Conservation (phyloP, 2,113 vertebrate genomes). For the Oncorhynchus nerka region DNA sequence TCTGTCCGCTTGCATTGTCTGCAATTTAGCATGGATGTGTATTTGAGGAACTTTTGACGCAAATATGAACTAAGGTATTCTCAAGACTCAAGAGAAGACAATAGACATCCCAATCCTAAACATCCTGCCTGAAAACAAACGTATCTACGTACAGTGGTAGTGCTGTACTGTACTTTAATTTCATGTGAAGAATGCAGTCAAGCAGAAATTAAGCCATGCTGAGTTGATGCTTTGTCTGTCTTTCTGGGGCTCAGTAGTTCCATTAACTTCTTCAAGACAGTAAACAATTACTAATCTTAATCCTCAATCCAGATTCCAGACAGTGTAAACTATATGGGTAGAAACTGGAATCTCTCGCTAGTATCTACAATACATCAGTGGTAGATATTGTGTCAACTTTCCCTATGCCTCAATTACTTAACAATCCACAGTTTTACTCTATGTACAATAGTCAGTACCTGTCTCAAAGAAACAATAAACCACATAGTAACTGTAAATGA, state of each 20-base stretch:
- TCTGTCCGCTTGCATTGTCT: not conserved
- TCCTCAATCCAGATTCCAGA: slow-evolving; percentile 8
- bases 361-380: not conserved
- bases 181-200: slow-evolving; percentile 27
- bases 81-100: slow-evolving; percentile 1
- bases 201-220: not conserved
- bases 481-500: slow-evolving; percentile 10
- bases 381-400: not conserved
- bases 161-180: slow-evolving; percentile 6
- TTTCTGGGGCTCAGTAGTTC: slow-evolving; percentile 43
- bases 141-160: not conserved
- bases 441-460: not conserved
- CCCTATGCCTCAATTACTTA: not conserved
- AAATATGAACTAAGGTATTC: not conserved
- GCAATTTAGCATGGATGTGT: not conserved
- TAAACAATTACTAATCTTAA: not conserved
- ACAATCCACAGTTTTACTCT: not conserved
- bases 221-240: slow-evolving; percentile 11
- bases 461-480: not conserved
- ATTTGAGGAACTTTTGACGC: slow-evolving; percentile 8
- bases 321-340: not conserved
- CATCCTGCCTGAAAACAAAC: not conserved
- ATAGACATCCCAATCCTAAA: not conserved
- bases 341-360: not conserved
- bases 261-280: slow-evolving; percentile 21